These are phyloP conservation scores for Thalpophila matura DNA, from an alignment of 2,888 invertebrate genomes.

Conservation along the genomic window DNA sequence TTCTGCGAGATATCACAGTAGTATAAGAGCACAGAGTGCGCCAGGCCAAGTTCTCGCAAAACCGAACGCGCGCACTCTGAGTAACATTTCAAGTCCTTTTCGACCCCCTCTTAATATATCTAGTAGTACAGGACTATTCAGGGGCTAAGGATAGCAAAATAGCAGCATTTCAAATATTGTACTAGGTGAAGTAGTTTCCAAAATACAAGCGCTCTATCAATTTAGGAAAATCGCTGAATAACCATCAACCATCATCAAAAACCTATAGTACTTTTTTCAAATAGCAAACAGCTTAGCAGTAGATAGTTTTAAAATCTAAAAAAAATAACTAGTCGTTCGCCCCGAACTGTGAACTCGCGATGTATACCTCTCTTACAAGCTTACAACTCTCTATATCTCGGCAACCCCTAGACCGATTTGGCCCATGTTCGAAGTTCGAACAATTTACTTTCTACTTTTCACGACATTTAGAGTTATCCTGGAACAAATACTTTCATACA, in stretches of 20 bases:
- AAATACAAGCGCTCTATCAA: neutral
- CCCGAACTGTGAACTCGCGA: no score
- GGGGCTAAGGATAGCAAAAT: neutral
- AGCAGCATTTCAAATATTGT: neutral
- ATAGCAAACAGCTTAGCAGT: no score
- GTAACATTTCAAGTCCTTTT: conserved; percentile 10
- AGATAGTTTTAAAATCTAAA: no score
- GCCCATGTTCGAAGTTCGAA: no score
- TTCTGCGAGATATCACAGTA: conserved; percentile 38
- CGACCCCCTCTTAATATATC: neutral
- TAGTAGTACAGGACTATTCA: no score
- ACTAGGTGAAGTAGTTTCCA: neutral
- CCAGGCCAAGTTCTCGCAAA: conserved; percentile 1
- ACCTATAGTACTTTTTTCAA: neutral
- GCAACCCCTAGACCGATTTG: no score
- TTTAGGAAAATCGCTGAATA: neutral
- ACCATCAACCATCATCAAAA: neutral
- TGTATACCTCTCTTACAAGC: no score
- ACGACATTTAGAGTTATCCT: no score
- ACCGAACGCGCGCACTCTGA: neutral
- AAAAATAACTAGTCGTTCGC: no score
- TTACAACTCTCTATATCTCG: no score
- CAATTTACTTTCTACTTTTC: no score
- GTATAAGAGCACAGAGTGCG: conserved; percentile 2
- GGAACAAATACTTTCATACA: no score